phyloP scores from a whole-genome alignment of 2,888 invertebrate genomes.

The Adela reaumurella region DNA sequence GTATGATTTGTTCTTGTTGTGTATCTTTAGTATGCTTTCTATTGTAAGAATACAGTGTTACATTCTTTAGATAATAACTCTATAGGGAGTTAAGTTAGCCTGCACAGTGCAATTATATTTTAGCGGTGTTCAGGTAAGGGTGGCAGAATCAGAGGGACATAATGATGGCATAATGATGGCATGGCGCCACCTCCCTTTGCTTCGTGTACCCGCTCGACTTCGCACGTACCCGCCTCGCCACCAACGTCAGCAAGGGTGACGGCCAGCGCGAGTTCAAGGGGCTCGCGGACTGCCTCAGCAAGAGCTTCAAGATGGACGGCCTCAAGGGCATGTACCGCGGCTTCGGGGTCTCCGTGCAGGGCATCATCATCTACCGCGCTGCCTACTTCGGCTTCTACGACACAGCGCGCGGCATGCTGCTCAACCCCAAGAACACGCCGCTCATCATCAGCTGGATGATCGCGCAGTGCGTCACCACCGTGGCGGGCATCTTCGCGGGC shows the following conservation, averaged over 20 bases:
- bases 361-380: constrained; percentile 92
- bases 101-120: too few relatives aligned
- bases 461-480: constrained; percentile 73
- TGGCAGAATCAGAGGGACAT: too few relatives aligned
- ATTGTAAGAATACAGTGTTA: too few relatives aligned
- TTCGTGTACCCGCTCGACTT: constrained; percentile 93
- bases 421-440: constrained; percentile 86
- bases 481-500: constrained; percentile 88
- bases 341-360: too few relatives aligned
- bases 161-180: too few relatives aligned
- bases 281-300: constrained; percentile 76
- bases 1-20: too few relatives aligned
- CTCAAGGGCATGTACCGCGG: constrained; percentile 51
- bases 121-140: too few relatives aligned
- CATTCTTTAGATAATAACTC: too few relatives aligned
- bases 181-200: constrained; percentile 88
- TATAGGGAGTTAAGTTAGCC: too few relatives aligned
- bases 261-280: constrained; percentile 70
- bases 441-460: constrained; percentile 87
- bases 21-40: too few relatives aligned
- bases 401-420: constrained; percentile 85
- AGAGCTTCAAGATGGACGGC: constrained; percentile 82
- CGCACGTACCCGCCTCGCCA: too few relatives aligned
- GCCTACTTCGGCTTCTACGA: constrained; percentile 94
- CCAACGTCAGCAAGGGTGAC: constrained; percentile 83